Percentiles rank a stretch among this genome's conserved stretches.
These are phyloP conservation scores for Hyposoter didymator DNA, from an alignment of 2,888 invertebrate genomes.

Conservation along the genomic window DNA sequence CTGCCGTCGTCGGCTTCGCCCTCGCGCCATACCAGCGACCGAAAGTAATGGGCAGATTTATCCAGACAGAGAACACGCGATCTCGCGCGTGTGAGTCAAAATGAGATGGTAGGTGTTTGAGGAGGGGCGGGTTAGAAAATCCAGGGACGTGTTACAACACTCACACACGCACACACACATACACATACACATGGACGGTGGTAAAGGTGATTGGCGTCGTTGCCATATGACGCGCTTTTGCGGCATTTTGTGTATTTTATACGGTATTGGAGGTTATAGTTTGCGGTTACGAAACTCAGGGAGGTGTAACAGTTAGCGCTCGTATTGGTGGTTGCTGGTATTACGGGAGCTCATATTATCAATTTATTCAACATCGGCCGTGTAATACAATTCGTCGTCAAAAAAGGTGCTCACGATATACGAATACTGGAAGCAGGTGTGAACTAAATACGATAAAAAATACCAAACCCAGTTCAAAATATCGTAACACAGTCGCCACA, in stretches of 20 bases:
- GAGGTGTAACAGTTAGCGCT: slow-evolving; percentile 6
- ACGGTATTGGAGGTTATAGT: slow-evolving; percentile 77
- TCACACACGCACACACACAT: not conserved
- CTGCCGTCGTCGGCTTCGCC: slow-evolving; percentile 6
- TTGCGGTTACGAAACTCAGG: slow-evolving; percentile 69
- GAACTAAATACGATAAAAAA: too few species aligned
- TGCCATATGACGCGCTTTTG: slow-evolving; percentile 77
- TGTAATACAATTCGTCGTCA: slow-evolving; percentile 47
- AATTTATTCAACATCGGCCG: not conserved
- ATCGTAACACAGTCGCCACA: too few species aligned
- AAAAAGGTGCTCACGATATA: too few species aligned
- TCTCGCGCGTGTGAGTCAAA: slow-evolving; percentile 25
- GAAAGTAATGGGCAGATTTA: slow-evolving; percentile 52
- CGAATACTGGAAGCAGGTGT: too few species aligned
- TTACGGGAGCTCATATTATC: slow-evolving; percentile 16
- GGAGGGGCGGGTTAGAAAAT: slow-evolving; percentile 16
- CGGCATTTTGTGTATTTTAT: slow-evolving; percentile 78
- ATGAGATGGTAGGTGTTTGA: slow-evolving; percentile 3
- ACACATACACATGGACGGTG: not conserved
- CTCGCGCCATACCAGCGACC: not conserved
- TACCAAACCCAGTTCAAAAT: too few species aligned
- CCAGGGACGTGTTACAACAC: slow-evolving; percentile 17
- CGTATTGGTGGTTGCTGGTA: slow-evolving; percentile 19
- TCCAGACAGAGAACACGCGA: slow-evolving; percentile 26
- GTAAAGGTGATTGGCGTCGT: slow-evolving; percentile 79